Percentiles rank a stretch among this genome's conserved stretches.
Conservation (phyloP, 2,888 invertebrate species). For the Thymelicus sylvestris region DNA sequence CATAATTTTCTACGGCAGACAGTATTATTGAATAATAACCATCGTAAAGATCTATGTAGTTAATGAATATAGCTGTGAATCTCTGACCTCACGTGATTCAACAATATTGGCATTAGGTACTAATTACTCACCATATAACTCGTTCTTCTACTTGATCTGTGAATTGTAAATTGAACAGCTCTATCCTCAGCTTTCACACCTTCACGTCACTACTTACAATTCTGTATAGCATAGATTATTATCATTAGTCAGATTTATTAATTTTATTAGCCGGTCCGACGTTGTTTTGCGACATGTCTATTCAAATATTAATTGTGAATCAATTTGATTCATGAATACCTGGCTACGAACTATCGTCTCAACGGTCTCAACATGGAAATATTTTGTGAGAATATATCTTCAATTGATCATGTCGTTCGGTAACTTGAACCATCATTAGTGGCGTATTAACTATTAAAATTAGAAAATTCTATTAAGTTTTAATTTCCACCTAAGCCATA, state of each 20-base stretch:
- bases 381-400: too few relatives aligned
- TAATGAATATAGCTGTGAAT: conserved; percentile 58
- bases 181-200: neutral
- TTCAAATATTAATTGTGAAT: too few relatives aligned
- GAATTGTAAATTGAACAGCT: conserved; percentile 3
- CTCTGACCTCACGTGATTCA: conserved; percentile 64
- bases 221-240: too few relatives aligned
- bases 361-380: too few relatives aligned
- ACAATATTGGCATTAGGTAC: conserved; percentile 65
- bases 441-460: too few relatives aligned
- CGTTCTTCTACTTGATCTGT: neutral
- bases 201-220: too few relatives aligned
- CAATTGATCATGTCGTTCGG: too few relatives aligned
- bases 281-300: neutral
- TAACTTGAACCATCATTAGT: too few relatives aligned
- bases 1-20: conserved; percentile 56
- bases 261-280: neutral
- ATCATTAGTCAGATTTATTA: neutral
- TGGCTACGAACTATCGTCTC: too few relatives aligned
- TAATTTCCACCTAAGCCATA: too few relatives aligned
- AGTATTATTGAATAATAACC: conserved; percentile 71
- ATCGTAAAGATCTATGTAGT: conserved; percentile 62
- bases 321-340: too few relatives aligned
- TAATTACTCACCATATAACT: conserved; percentile 29
- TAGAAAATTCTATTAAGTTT: too few relatives aligned